These are phyloP conservation scores for Stegastes partitus DNA, from an alignment of 2,113 vertebrate genomes.

Conservation along the genomic window DNA sequence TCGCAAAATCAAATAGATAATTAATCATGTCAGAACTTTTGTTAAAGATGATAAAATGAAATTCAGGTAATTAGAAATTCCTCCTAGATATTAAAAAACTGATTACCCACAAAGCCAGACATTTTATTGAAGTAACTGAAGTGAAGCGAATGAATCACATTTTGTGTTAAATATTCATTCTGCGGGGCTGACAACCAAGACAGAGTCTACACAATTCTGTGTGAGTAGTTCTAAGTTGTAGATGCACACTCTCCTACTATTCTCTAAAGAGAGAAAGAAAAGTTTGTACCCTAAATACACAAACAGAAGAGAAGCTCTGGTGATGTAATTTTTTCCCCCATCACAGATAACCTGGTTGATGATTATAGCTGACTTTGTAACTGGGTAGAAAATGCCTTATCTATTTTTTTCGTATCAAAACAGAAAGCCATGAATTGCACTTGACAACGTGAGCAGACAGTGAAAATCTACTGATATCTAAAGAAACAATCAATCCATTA, in stretches of 20 bases:
- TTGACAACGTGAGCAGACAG: neutral
- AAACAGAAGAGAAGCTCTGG: neutral
- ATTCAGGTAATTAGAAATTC: slow-evolving; percentile 61
- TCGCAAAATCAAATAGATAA: slow-evolving; percentile 60
- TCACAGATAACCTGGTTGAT: neutral
- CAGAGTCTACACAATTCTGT: slow-evolving; percentile 1
- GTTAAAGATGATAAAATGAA: slow-evolving; percentile 62
- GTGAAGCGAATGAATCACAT: slow-evolving; percentile 39
- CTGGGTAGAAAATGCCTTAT: neutral
- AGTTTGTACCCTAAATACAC: neutral
- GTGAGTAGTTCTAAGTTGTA: slow-evolving; percentile 1
- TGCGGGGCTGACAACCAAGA: slow-evolving; percentile 24
- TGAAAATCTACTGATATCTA: neutral
- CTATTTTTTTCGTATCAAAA: slow-evolving; percentile 11
- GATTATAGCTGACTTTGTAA: neutral
- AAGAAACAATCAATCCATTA: neutral
- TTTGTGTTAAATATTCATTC: slow-evolving; percentile 39
- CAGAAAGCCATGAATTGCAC: too few species aligned
- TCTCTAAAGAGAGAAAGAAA: slow-evolving; percentile 11
- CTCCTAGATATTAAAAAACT: slow-evolving; percentile 56
- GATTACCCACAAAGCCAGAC: slow-evolving; percentile 49
- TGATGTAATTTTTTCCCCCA: too few species aligned
- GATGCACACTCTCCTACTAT: neutral
- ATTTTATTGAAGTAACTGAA: slow-evolving; percentile 46
- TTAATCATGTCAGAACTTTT: slow-evolving; percentile 59